phyloP scores from a whole-genome alignment of 2,888 invertebrate species.

The Pomacea canaliculata region DNA sequence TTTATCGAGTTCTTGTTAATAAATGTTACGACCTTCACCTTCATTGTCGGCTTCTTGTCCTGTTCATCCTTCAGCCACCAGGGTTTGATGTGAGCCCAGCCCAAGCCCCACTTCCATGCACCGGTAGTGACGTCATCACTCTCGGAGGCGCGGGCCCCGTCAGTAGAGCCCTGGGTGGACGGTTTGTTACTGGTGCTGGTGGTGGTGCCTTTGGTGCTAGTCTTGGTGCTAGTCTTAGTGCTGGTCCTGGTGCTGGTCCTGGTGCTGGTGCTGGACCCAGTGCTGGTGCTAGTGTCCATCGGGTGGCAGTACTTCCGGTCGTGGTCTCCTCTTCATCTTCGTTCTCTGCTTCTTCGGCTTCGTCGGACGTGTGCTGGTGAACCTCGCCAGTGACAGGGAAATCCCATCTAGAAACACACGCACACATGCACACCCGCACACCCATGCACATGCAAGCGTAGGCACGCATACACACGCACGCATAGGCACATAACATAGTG shows the following conservation, averaged over 20 bases:
- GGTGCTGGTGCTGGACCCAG: neutral
- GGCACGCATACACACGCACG: neutral
- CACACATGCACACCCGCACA: neutral
- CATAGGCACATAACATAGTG: neutral
- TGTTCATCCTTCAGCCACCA: constrained; percentile 33
- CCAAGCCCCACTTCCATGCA: constrained; percentile 26
- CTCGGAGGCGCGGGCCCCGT: too few species aligned
- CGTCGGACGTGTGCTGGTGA: neutral
- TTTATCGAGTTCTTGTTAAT: too few species aligned
- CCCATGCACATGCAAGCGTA: neutral
- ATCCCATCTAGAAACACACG: constrained; percentile 19
- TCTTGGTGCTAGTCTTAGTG: neutral
- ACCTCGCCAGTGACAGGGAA: constrained; percentile 22
- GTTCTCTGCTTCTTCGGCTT: neutral
- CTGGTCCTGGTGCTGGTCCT: neutral
- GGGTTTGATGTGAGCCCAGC: constrained; percentile 33
- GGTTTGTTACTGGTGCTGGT: too few species aligned
- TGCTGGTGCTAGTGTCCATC: neutral
- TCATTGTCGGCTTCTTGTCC: constrained; percentile 10
- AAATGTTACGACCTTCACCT: neutral
- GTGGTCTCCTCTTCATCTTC: neutral
- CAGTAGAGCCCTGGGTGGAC: too few species aligned
- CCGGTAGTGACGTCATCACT: neutral
- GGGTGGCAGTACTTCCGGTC: neutral
- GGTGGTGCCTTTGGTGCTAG: too few species aligned